These are phyloP conservation scores for Nysson spinosus DNA, from an alignment of 2,888 invertebrate genomes.

Conservation along the genomic window DNA sequence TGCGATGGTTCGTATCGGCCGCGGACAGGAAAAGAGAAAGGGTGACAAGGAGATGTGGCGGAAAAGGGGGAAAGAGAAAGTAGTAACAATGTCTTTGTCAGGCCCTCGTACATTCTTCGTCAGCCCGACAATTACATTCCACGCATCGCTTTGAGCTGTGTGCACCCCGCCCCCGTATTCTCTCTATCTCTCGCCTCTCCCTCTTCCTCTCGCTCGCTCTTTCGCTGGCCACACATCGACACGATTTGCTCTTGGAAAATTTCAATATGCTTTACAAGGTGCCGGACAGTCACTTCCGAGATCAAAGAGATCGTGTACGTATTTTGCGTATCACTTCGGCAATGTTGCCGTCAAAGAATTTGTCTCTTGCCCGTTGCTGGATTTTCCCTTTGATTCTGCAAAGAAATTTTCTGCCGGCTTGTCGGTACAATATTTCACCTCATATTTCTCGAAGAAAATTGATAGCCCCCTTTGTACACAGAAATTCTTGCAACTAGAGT, in stretches of 20 bases:
- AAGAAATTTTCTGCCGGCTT: too few species aligned
- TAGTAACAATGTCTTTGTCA: conserved; percentile 62
- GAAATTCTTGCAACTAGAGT: background rate
- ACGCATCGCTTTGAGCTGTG: conserved; percentile 62
- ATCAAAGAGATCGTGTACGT: conserved; percentile 65
- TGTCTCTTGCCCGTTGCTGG: conserved; percentile 30
- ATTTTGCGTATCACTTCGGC: conserved; percentile 53
- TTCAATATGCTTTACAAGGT: conserved; percentile 65
- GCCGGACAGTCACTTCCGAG: conserved; percentile 64
- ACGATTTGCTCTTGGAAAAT: conserved; percentile 61
- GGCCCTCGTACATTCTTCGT: conserved; percentile 58
- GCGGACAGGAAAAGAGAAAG: conserved; percentile 5
- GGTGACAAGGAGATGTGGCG: conserved; percentile 1
- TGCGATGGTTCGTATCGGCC: conserved; percentile 21
- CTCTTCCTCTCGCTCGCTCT: too few species aligned
- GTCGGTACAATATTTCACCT: background rate
- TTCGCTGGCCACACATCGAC: conserved; percentile 43
- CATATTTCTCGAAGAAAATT: background rate
- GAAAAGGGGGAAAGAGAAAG: conserved; percentile 12
- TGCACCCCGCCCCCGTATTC: conserved; percentile 44
- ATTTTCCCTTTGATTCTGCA: conserved; percentile 43
- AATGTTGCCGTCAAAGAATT: conserved; percentile 45
- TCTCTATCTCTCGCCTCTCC: too few species aligned
- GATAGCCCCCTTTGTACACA: background rate
- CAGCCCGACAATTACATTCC: conserved; percentile 65